Conservation (phyloP, 2,113 vertebrate genomes). For the Leucopternis melanops region DNA sequence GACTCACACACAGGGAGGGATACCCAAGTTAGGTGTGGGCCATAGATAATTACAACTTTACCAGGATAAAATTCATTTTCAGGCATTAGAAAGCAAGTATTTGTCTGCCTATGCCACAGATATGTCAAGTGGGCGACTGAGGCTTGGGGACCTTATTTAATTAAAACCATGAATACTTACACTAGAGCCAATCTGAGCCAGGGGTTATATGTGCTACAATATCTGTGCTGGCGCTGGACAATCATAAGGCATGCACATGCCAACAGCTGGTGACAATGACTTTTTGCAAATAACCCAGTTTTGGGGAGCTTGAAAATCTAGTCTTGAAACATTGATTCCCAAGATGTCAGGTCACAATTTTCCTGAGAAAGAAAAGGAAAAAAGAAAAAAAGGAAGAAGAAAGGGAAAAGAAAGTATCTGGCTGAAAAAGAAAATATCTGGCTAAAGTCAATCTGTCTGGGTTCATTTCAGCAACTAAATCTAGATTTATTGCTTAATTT, state of each 20-base stretch:
- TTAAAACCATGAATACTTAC: background rate
- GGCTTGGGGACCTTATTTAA: background rate
- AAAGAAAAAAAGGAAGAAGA: background rate
- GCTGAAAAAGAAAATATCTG: background rate
- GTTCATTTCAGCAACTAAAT: background rate
- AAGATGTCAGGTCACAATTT: background rate
- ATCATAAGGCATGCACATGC: background rate
- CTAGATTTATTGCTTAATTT: background rate
- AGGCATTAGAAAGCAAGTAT: background rate
- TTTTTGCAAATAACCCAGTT: background rate
- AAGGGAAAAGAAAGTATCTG: background rate
- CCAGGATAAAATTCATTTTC: background rate
- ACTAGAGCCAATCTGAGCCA: background rate
- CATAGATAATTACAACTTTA: background rate
- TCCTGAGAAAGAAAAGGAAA: background rate
- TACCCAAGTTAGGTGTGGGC: background rate
- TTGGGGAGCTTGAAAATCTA: background rate
- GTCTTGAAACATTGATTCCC: background rate
- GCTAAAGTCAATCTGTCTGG: background rate
- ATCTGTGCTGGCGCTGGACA: background rate
- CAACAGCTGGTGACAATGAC: background rate
- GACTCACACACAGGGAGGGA: background rate
- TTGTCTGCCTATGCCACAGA: background rate
- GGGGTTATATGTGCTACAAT: too few species aligned
- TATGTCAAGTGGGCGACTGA: background rate